Conservation (phyloP, 2,113 vertebrate species). For the Pteruthius melanotis region DNA sequence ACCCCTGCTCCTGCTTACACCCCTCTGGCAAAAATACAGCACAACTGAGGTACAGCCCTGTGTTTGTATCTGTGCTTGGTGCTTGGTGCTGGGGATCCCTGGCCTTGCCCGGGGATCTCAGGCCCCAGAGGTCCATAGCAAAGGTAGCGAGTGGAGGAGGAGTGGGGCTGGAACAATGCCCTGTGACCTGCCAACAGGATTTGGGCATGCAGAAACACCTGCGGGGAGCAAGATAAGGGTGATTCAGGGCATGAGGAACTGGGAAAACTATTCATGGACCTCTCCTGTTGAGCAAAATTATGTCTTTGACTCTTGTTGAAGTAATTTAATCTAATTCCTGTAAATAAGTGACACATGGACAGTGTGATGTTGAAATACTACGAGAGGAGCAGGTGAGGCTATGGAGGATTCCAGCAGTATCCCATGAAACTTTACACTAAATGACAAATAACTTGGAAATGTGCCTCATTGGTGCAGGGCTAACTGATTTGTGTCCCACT, state of each 20-base stretch:
- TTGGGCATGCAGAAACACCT: not conserved
- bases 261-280: not conserved
- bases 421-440: not conserved
- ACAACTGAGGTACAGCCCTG: fast-evolving
- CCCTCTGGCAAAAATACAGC: not conserved
- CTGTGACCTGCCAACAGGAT: not conserved
- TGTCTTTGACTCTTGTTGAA: not conserved
- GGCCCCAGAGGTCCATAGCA: not conserved
- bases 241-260: not conserved
- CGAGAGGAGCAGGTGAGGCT: not conserved
- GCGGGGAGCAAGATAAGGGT: fast-evolving
- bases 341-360: fast-evolving
- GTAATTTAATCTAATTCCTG: not conserved
- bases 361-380: not conserved
- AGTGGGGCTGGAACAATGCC: not conserved
- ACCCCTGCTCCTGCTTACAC: not conserved
- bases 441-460: not conserved
- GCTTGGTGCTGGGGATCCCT: not conserved
- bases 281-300: not conserved
- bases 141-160: not conserved
- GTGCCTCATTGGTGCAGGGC: not conserved
- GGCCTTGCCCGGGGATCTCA: not conserved
- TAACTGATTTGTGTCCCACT: not conserved
- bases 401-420: not conserved
- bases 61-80: not conserved